Conservation (phyloP, 2,113 vertebrate genomes). For the cattle (Bos taurus) region ARS-UCD2.0 NC_037342.1:43267501-43268000, state of each 20-base stretch:
- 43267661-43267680: background rate
- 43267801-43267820: background rate
- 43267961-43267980: background rate
- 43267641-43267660: background rate
- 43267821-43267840: background rate
- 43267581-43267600: background rate
- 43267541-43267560: background rate
- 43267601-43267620: background rate
- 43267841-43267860: slow-evolving; percentile 4
- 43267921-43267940: background rate
- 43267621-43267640: background rate
- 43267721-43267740: background rate
- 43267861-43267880: background rate
- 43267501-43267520: background rate
- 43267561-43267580: background rate
- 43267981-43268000: background rate
- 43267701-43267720: background rate
- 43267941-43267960: background rate
- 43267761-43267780: background rate
- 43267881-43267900: background rate
- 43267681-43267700: background rate
- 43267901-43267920: background rate
- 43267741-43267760: background rate
- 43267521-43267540: background rate
- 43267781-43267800: background rate